Evolutionary conservation across 2,113 vertebrate genomes (phyloP), one percentile per base, ranked within the genome.

Genomic region (Pygoscelis adeliae): DNA sequence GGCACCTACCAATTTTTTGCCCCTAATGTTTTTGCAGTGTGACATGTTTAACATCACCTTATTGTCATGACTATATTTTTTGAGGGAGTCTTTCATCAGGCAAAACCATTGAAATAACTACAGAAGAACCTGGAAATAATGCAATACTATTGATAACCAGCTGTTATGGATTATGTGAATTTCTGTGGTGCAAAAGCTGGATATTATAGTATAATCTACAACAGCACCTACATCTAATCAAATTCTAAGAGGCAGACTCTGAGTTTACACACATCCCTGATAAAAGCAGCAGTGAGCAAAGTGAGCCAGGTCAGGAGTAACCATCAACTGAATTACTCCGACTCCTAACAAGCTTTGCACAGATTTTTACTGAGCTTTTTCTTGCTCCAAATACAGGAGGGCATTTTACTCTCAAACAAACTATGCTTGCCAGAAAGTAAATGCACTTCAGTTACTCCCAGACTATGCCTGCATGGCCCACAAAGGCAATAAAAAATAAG

Each of bases 401-500:
- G 18, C 18, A 52, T 50, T 78, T 78, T 62, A 11, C 25, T 72
- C 21, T 71, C 1, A 0, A 47, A 32, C 49, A 44, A 22, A 50
- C 42, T 40, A 6, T 6, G 13, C 42, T 73, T 46, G 36, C 59
- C 65, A 73, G 70, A 61, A 71, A 67, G 16, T 26, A 58, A 87
- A 52, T 3, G 25, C 15, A 7, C 17, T 42, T 50, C 34, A 17
- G 22, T 53, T 87, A 32, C 21, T 62, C 21, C 2, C 2, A 63
- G 15, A 42, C 21, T 34, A 7, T 7, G 21, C 15, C 29, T 5
- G 1, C 20, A 1, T 15, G 20, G 34, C 11, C 47, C 21, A 22
- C n/a, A 66, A 25, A 40, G 36, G 40, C 6, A 44, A 32, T 10
- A 53, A 55, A 27, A 76, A 47, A 44, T 13, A 27, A 62, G 36